A percentile compares a stretch with the other conserved stretches of the same genome.
These are phyloP conservation scores for Ceraclea dissimilis DNA, from an alignment of 2,888 invertebrate species.

Conservation along the genomic window DNA sequence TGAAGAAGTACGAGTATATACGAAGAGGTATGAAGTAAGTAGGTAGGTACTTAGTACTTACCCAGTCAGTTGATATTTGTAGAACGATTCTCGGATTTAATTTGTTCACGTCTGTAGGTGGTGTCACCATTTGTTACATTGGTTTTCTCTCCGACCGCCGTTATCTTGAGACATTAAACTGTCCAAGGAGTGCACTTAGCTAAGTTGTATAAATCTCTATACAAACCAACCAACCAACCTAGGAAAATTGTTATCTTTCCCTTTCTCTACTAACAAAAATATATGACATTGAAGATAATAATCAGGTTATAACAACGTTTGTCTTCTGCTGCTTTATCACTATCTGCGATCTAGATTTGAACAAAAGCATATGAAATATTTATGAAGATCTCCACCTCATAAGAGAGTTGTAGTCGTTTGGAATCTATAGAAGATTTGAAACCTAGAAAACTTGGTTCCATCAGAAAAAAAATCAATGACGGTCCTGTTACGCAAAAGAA, in stretches of 20 bases:
- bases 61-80: no score
- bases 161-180: conserved; percentile 23
- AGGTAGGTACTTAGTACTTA: no score
- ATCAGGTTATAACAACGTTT: background rate
- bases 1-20: no score
- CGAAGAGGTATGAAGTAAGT: no score
- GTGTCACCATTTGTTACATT: conserved; percentile 18
- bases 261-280: background rate
- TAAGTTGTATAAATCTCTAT: conserved; percentile 18
- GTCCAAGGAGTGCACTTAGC: conserved; percentile 22
- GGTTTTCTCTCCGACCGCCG: conserved; percentile 11
- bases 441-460: no score
- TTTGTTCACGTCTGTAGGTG: conserved; percentile 23
- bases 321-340: background rate
- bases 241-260: background rate
- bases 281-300: background rate
- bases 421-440: no score
- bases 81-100: conserved; percentile 17
- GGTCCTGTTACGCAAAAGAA: no score
- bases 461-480: no score
- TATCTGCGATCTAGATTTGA: no score
- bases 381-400: no score
- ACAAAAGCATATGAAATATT: no score
- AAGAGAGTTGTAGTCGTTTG: no score
- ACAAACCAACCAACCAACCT: background rate